Evolutionary conservation across 2,888 invertebrate species (phyloP).

Genomic region (Syrista parreyssii): DNA sequence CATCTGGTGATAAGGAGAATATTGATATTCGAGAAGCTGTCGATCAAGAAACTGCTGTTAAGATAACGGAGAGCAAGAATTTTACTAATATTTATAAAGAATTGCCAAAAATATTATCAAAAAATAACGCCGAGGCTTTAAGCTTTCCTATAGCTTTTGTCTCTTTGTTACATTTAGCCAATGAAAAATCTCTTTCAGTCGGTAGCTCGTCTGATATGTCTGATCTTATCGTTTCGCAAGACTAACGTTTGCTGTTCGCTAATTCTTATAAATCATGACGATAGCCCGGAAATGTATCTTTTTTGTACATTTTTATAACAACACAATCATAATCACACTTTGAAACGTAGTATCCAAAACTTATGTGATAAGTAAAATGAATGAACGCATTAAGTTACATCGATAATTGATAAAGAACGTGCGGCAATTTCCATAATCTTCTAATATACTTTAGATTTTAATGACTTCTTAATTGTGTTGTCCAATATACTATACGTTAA

Average conservation of each 20-base stretch:
- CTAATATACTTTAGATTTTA: not conserved
- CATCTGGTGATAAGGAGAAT: constrained; percentile 6
- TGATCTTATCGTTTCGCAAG: constrained; percentile 41
- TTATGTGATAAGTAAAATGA: not conserved
- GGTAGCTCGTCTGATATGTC: constrained; percentile 34
- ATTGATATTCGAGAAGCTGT: not conserved
- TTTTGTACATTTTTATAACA: not conserved
- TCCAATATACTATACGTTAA: not conserved
- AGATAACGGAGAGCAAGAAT: constrained; percentile 50
- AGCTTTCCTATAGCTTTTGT: constrained; percentile 84
- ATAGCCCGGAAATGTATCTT: not conserved
- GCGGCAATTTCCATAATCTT: not conserved
- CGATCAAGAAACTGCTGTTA: constrained; percentile 13
- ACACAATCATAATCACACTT: not conserved
- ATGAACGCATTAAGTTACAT: not conserved
- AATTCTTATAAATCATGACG: not conserved
- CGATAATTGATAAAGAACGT: not conserved
- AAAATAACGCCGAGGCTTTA: constrained; percentile 77
- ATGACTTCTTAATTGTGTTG: not conserved
- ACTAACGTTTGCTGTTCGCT: not conserved
- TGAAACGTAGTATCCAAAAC: not conserved
- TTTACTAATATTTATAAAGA: constrained; percentile 70
- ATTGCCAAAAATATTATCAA: constrained; percentile 71
- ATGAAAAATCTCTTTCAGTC: constrained; percentile 75
- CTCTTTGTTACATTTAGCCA: constrained; percentile 85